These are phyloP conservation scores for Falco berigora DNA, from an alignment of 2,797 vertebrate genomes.

Conservation along the genomic window DNA sequence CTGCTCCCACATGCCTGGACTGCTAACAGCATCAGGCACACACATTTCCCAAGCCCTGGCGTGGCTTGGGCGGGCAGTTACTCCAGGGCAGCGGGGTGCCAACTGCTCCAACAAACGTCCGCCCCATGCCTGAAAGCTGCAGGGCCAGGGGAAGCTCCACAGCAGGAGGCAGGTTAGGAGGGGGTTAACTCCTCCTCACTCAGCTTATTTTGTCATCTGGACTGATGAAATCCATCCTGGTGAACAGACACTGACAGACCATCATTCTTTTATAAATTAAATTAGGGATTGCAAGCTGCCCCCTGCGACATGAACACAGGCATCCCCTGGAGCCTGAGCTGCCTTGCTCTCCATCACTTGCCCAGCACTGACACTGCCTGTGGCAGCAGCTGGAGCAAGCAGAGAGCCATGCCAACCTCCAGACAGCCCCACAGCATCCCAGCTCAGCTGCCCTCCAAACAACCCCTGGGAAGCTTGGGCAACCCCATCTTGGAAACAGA, in stretches of 20 bases:
- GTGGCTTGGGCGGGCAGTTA: not conserved
- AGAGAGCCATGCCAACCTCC: not conserved
- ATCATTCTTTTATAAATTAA: not conserved
- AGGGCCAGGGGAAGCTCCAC: not conserved
- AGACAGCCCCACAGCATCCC: not conserved
- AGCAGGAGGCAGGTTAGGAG: not conserved
- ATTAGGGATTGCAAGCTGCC: not conserved
- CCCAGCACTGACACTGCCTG: not conserved
- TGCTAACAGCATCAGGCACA: not conserved
- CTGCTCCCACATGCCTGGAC: rapidly evolving
- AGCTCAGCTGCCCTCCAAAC: not conserved
- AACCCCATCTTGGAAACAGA: not conserved
- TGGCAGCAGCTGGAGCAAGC: not conserved
- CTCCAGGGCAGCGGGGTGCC: not conserved
- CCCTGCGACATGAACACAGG: not conserved
- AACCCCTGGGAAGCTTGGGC: not conserved
- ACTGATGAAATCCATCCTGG: not conserved
- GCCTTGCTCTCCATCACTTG: not conserved
- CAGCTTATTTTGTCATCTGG: not conserved
- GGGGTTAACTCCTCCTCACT: not conserved
- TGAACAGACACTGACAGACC: not conserved
- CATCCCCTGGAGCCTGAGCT: not conserved
- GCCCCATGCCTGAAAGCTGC: not conserved
- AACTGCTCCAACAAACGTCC: not conserved
- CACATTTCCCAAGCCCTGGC: not conserved